Evolutionary conservation across 2,888 invertebrate genomes (phyloP).

Genomic region (Acronicta alni): DNA sequence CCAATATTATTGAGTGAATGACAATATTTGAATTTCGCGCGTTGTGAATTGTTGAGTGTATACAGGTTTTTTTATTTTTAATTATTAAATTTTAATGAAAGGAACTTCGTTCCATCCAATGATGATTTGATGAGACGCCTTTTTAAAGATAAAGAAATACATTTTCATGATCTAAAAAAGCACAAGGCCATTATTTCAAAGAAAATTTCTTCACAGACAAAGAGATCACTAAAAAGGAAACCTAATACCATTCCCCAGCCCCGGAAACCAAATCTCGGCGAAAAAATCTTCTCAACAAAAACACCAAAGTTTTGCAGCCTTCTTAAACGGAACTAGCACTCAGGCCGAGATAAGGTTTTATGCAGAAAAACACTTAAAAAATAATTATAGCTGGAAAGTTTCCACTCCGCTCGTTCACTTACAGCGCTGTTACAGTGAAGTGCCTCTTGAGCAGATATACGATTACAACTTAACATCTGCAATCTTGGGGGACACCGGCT

Average conservation of each 20-base stretch:
- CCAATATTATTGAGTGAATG: too few species aligned
- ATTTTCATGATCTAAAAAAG: too few species aligned
- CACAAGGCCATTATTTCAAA: neutral
- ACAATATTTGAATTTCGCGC: too few species aligned
- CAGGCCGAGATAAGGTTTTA: constrained; percentile 35
- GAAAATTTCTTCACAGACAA: constrained; percentile 7
- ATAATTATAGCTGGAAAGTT: constrained; percentile 41
- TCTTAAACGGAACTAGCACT: constrained; percentile 36
- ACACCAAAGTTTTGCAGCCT: constrained; percentile 15
- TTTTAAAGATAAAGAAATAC: too few species aligned
- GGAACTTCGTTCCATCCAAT: too few species aligned
- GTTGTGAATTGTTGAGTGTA: too few species aligned
- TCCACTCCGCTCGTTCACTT: constrained; percentile 30
- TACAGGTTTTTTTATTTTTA: too few species aligned
- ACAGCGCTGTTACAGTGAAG: constrained; percentile 43
- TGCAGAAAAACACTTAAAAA: constrained; percentile 50
- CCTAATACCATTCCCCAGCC: constrained; percentile 11
- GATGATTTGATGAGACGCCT: too few species aligned
- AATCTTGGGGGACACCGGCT: constrained; percentile 29
- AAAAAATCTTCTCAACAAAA: constrained; percentile 27
- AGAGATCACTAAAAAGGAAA: constrained; percentile 28
- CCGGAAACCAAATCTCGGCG: constrained; percentile 11
- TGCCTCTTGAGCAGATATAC: constrained; percentile 45
- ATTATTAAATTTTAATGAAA: too few species aligned
- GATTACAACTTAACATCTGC: constrained; percentile 45